These are phyloP conservation scores for Amblyjoppa fuscipennis DNA, from an alignment of 2,888 invertebrate species.

Conservation along the genomic window DNA sequence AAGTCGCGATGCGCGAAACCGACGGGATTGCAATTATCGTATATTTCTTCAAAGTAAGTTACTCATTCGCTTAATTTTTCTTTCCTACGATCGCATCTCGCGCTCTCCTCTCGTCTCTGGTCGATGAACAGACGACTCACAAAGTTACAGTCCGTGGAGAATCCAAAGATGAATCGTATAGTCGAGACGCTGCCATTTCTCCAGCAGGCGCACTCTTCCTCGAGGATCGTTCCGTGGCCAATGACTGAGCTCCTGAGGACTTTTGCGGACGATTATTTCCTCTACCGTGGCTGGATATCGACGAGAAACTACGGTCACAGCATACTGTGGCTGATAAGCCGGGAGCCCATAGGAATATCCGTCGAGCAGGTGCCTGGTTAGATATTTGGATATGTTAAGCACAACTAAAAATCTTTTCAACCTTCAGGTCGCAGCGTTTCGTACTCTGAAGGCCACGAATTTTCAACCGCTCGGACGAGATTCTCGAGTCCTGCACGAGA, in stretches of 20 bases:
- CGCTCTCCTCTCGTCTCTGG: background rate
- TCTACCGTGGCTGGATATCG: conserved; percentile 88
- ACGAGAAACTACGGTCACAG: conserved; percentile 85
- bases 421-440: conserved; percentile 87
- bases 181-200: conserved; percentile 86
- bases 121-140: background rate
- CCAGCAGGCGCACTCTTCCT: conserved; percentile 86
- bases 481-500: conserved; percentile 15
- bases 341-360: conserved; percentile 87
- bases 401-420: conserved; percentile 32
- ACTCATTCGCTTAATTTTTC: background rate
- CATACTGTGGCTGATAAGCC: conserved; percentile 88
- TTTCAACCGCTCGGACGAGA: conserved; percentile 84
- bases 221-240: conserved; percentile 86
- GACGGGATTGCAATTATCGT: conserved; percentile 88
- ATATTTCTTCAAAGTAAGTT: conserved; percentile 87
- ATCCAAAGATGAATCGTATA: conserved; percentile 85
- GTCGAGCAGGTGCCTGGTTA: conserved; percentile 86
- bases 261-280: conserved; percentile 88
- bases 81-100: background rate
- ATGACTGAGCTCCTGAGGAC: conserved; percentile 86
- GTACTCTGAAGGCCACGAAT: conserved; percentile 84
- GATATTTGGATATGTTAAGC: background rate
- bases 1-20: conserved; percentile 87
- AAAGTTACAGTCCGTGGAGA: conserved; percentile 86